A percentile compares a stretch with the other conserved stretches of the same genome.
Conservation (phyloP, 2,113 vertebrate species). For the Thalassoma bifasciatum region DNA sequence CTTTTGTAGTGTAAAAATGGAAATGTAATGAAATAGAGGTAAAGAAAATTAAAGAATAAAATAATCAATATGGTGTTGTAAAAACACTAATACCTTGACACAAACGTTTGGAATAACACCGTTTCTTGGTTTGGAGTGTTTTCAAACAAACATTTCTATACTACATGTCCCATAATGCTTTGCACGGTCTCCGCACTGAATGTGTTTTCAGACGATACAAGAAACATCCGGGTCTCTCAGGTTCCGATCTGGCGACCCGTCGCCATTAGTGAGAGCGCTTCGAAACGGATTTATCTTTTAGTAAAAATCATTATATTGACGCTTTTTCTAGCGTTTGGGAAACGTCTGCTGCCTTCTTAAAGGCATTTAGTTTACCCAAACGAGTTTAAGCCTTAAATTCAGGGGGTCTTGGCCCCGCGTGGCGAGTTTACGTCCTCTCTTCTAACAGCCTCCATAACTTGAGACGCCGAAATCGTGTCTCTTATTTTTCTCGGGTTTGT, state of each 20-base stretch:
- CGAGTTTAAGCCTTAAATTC: conserved; percentile 41
- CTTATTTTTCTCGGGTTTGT: conserved; percentile 79
- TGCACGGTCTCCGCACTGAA: not conserved
- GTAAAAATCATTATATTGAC: conserved; percentile 30
- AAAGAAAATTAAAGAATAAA: no score
- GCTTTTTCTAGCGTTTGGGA: conserved; percentile 72
- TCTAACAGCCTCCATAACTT: conserved; percentile 50
- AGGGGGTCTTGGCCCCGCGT: conserved; percentile 78
- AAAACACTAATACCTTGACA: no score
- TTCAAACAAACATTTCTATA: not conserved
- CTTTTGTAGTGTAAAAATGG: no score
- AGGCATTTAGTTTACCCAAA: conserved; percentile 59
- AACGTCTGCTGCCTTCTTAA: conserved; percentile 63
- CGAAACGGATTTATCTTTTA: conserved; percentile 31
- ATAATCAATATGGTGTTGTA: no score
- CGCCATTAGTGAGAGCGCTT: conserved; percentile 84
- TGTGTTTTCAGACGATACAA: conserved; percentile 42
- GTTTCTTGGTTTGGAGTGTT: no score
- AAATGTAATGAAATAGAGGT: no score
- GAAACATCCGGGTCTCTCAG: conserved; percentile 84
- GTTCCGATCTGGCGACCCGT: conserved; percentile 86
- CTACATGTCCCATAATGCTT: conserved; percentile 72
- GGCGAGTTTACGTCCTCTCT: conserved; percentile 71
- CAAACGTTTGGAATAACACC: no score
- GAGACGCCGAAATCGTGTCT: conserved; percentile 84